phyloP scores from a whole-genome alignment of 2,888 invertebrate genomes.

The Nemoura dubitans region DNA sequence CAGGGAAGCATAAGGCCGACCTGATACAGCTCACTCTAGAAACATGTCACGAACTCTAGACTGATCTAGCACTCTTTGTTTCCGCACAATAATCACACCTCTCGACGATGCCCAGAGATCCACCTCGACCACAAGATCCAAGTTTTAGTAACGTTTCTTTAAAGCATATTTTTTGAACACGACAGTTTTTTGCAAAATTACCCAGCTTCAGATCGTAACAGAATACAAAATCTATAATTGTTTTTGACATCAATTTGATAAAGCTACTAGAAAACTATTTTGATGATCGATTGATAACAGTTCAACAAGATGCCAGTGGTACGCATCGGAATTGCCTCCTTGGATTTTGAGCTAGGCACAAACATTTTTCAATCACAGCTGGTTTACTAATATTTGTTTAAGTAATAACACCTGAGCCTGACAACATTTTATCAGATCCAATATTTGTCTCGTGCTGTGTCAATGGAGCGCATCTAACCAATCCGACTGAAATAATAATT shows the following conservation, averaged over 20 bases:
- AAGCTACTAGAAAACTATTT: slow-evolving; percentile 31
- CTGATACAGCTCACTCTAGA: neutral
- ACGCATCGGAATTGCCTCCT: slow-evolving; percentile 27
- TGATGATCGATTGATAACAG: slow-evolving; percentile 10
- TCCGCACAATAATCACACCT: neutral
- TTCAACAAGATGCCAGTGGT: slow-evolving; percentile 24
- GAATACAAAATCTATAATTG: slow-evolving; percentile 27
- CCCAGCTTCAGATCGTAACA: slow-evolving; percentile 36
- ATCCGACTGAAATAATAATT: neutral
- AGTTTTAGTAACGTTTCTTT: slow-evolving; percentile 10
- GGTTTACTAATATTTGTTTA: slow-evolving; percentile 24
- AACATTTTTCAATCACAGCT: slow-evolving; percentile 40
- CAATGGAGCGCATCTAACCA: neutral
- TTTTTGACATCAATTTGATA: slow-evolving; percentile 21
- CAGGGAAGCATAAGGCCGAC: neutral
- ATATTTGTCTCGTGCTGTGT: neutral
- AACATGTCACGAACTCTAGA: neutral
- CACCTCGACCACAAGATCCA: slow-evolving; percentile 15
- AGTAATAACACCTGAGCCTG: slow-evolving; percentile 12
- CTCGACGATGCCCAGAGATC: slow-evolving; percentile 37
- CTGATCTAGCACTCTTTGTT: neutral
- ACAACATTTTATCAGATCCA: neutral
- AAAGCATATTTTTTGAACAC: slow-evolving; percentile 23
- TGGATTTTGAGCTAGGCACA: slow-evolving; percentile 28
- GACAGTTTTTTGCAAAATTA: slow-evolving; percentile 15